These are phyloP conservation scores for Danaus plexippus DNA, from an alignment of 1,140 invertebrate genomes.

Conservation along the genomic window DNA sequence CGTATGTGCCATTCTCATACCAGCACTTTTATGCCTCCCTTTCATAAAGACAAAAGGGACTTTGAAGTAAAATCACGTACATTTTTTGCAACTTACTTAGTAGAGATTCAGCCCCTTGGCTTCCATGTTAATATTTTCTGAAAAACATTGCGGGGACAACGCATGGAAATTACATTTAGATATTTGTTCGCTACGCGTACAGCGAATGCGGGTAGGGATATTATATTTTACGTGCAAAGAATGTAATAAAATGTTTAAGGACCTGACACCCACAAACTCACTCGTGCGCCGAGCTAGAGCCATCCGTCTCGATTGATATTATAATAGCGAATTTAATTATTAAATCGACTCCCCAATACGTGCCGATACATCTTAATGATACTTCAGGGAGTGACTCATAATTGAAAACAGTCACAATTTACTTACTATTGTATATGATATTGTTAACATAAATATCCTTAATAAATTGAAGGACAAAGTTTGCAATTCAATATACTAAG, in stretches of 20 bases:
- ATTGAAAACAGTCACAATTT: too few species aligned
- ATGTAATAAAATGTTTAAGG: conserved; percentile 67
- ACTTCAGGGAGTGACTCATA: too few species aligned
- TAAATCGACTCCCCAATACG: too few species aligned
- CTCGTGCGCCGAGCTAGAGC: conserved; percentile 14
- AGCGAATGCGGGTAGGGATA: conserved; percentile 61
- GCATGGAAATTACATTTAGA: conserved; percentile 71
- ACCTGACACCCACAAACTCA: conserved; percentile 33
- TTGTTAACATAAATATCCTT: too few species aligned
- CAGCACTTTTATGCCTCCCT: conserved; percentile 68
- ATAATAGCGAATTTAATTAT: conserved; percentile 53
- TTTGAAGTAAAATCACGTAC: conserved; percentile 72
- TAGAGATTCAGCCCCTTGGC: conserved; percentile 67
- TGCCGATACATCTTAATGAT: too few species aligned
- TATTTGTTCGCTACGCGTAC: conserved; percentile 66
- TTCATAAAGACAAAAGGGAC: conserved; percentile 71
- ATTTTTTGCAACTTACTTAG: conserved; percentile 72
- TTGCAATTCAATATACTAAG: conserved; percentile 13
- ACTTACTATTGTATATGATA: too few species aligned
- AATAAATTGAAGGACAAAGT: conserved; percentile 2
- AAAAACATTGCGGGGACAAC: conserved; percentile 69
- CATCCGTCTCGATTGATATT: conserved; percentile 53
- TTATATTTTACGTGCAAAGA: conserved; percentile 70
- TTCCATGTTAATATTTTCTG: conserved; percentile 71
- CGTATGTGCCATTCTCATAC: conserved; percentile 64